These are phyloP conservation scores for Odocoileus hemionus DNA, from an alignment of 2,113 vertebrate species.

Conservation along the genomic window DNA sequence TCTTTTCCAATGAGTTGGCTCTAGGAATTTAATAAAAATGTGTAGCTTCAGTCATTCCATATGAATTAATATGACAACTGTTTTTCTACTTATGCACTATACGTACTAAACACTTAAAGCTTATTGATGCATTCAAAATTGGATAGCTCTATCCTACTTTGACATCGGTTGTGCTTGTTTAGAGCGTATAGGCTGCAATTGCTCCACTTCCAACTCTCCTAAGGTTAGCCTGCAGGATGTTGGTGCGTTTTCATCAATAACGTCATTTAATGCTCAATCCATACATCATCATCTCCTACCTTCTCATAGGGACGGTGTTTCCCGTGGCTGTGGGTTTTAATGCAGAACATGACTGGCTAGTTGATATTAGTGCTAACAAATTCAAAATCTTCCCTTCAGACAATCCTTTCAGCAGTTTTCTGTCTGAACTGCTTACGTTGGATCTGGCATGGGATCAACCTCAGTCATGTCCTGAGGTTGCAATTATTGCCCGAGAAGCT, in stretches of 20 bases:
- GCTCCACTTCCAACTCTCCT: conserved; percentile 47
- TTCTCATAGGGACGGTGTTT: conserved; percentile 47
- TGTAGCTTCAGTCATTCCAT: conserved; percentile 1
- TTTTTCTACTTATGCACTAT: conserved; percentile 5
- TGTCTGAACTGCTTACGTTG: conserved; percentile 67
- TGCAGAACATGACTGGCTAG: conserved; percentile 48
- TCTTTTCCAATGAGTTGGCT: neutral
- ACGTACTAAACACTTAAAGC: neutral
- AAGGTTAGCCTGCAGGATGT: neutral
- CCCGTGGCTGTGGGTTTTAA: conserved; percentile 52
- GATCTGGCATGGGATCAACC: conserved; percentile 53
- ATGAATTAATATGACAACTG: conserved; percentile 1
- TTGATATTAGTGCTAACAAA: conserved; percentile 70
- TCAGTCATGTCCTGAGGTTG: neutral
- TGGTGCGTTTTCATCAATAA: neutral
- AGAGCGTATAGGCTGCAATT: neutral
- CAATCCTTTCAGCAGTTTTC: conserved; percentile 60
- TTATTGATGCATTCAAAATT: neutral
- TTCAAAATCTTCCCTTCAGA: conserved; percentile 67
- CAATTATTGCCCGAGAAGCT: neutral
- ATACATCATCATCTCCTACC: conserved; percentile 21
- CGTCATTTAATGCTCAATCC: neutral
- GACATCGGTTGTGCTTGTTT: neutral
- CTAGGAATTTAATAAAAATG: conserved; percentile 18
- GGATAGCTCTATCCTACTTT: neutral